Base-by-base conservation (phyloP, 2,888 invertebrate genomes). In the Caradrina clavipalpis region DNA sequence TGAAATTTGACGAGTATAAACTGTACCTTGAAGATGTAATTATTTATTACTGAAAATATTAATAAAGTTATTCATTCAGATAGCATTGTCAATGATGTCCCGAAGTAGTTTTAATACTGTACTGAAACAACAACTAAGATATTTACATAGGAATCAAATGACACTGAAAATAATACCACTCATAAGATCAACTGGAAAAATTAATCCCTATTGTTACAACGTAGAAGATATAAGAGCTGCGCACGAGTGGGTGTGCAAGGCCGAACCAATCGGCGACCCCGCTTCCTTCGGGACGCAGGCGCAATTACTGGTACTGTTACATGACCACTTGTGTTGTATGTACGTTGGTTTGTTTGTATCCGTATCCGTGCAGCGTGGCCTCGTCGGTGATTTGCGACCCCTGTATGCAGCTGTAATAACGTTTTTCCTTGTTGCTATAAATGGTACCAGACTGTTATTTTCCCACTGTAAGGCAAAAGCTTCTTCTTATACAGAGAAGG, bases 221-320 rank as follows among this genome's bases (percentile, higher is more conserved):
- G 67, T 65, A 53, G 58, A 63, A 66, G 59, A 69, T 54, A 72
- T 31, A 56, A 53, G 66, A 72, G 53, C 47, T 66, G 70, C 80
- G 80, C 80, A 60, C 77, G 78, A 72, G 81, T 83, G 80, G 80
- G 71, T 51, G 76, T 49, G 56, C 88, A 88, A 88, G 88, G 88
- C 80, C 86, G 75, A 80, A 87, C 79, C 76, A 87, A 88, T 88
- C 84, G 82, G 55, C 60, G 66, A 15, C 54, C 72, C 62, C 71
- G 83, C 80, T 85, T 87, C 88, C 88, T 82, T 86, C 80, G 81
- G 88, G 87, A 83, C 72, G 65, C 54, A 4, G 19, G 67, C 53
- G 68, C 69, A 74, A 80, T 72, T 77, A 76, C 73, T 69, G 2
- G n/a, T 26, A 35, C 51, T 60, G 75, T 76, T 79, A 81, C 77